These are phyloP conservation scores for Dinocampus coccinellae DNA, from an alignment of 2,888 invertebrate genomes.

Conservation along the genomic window DNA sequence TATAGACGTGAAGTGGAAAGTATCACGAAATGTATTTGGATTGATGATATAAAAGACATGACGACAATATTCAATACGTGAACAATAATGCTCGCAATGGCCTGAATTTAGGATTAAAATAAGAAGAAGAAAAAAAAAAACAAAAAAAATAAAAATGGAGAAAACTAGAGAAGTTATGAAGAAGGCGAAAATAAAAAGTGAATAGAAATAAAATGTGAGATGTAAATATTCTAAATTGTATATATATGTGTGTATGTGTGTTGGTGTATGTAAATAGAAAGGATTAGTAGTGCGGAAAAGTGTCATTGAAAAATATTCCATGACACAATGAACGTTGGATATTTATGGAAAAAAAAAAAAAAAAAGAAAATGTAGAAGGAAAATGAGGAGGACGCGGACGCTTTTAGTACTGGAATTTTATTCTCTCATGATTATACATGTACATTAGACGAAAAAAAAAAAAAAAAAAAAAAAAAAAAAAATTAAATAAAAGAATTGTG, in stretches of 20 bases:
- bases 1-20: neutral
- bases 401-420: constrained; percentile 22
- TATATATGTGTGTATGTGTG: no score
- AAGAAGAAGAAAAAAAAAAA: neutral
- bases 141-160: constrained; percentile 19
- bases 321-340: constrained; percentile 8
- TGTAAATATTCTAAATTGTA: constrained; percentile 12
- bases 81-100: constrained; percentile 31
- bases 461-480: no score
- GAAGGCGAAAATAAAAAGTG: no score
- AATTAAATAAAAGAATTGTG: no score
- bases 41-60: constrained; percentile 16
- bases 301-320: constrained; percentile 31
- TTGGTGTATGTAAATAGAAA: neutral
- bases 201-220: constrained; percentile 22
- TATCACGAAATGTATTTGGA: neutral
- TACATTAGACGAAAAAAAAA: neutral
- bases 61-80: constrained; percentile 35
- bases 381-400: no score
- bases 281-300: constrained; percentile 19
- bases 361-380: neutral
- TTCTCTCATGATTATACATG: constrained; percentile 2
- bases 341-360: constrained; percentile 5
- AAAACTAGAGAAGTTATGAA: no score
- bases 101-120: constrained; percentile 28